Evolutionary conservation across 2,113 vertebrate genomes (phyloP).

Genomic region (Ictalurus furcatus): DNA sequence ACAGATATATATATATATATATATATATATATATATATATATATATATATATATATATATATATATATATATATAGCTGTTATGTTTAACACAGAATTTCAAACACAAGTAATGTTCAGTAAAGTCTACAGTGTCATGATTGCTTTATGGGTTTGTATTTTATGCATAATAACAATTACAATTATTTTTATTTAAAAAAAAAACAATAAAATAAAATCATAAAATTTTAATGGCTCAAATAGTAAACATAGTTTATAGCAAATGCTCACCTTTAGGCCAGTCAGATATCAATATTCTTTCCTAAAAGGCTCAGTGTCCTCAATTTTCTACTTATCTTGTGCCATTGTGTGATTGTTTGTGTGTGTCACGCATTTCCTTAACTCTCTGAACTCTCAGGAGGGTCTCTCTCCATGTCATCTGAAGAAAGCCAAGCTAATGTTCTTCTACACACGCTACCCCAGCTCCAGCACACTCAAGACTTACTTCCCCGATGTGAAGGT

Average conservation of each 20-base stretch:
- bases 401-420: conserved; percentile 96
- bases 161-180: not conserved
- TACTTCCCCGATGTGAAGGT: conserved; percentile 99
- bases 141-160: not conserved
- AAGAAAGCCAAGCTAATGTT: conserved; percentile 99
- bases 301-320: not conserved
- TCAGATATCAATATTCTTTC: not conserved
- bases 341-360: conserved; percentile 21
- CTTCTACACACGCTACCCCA: conserved; percentile 97
- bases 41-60: too few relatives aligned
- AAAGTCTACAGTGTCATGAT: not conserved
- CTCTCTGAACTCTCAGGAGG: conserved; percentile 84
- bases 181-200: not conserved
- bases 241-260: not conserved
- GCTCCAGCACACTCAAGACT: conserved; percentile 98
- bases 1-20: too few relatives aligned
- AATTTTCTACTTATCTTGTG: not conserved
- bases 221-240: not conserved
- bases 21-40: too few relatives aligned
- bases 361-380: conserved; percentile 61
- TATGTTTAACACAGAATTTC: not conserved
- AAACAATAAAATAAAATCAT: not conserved
- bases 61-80: not conserved
- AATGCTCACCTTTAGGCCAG: not conserved
- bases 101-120: not conserved